These are phyloP conservation scores for Eupeodes luniger DNA, from an alignment of 2,888 invertebrate genomes.

Conservation along the genomic window DNA sequence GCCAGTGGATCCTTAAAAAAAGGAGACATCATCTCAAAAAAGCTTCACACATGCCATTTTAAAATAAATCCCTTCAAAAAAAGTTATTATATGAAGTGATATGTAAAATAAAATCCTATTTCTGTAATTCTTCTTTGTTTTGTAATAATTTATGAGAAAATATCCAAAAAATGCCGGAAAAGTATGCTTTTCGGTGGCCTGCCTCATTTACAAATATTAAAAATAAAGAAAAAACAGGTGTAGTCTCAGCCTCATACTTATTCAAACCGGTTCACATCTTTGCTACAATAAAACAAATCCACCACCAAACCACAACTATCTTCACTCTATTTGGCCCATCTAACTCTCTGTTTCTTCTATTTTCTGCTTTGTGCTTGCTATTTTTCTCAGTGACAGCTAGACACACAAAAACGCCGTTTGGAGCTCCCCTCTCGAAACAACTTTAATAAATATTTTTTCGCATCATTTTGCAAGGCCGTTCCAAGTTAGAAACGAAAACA, in stretches of 20 bases:
- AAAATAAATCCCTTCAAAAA: too few species aligned
- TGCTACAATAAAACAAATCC: slow-evolving; percentile 6
- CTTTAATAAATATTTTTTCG: slow-evolving; percentile 35
- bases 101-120: too few species aligned
- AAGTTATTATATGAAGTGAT: too few species aligned
- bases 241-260: background rate
- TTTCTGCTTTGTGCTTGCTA: slow-evolving; percentile 44
- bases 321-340: slow-evolving; percentile 33
- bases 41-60: too few species aligned
- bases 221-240: background rate
- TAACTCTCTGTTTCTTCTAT: slow-evolving; percentile 31
- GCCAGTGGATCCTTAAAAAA: too few species aligned
- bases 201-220: too few species aligned
- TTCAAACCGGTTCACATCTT: slow-evolving; percentile 9
- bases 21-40: too few species aligned
- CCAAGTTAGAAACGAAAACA: slow-evolving; percentile 37
- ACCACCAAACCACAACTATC: slow-evolving; percentile 12
- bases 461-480: slow-evolving; percentile 70
- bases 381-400: slow-evolving; percentile 73
- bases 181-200: too few species aligned
- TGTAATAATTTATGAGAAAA: too few species aligned
- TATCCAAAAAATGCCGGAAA: too few species aligned
- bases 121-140: too few species aligned
- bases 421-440: slow-evolving; percentile 48
- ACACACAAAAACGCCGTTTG: slow-evolving; percentile 57